Evolutionary conservation across 2,797 vertebrate genomes (phyloP).

Genomic region (Epinephelus coioides): DNA sequence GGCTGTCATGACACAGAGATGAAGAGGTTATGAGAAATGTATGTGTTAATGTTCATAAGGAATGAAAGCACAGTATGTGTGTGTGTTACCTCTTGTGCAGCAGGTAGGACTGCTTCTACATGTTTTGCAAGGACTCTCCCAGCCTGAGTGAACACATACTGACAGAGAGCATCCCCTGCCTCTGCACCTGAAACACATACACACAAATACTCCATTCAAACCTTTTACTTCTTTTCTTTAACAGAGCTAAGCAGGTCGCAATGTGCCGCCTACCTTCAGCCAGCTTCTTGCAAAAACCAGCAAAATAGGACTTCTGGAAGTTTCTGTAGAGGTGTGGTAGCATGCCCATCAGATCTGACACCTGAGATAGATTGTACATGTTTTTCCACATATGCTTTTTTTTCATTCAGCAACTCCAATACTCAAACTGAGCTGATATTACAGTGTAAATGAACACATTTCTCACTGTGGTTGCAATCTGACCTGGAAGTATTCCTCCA

Average conservation of each 20-base stretch:
- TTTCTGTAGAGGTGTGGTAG: conserved; percentile 92
- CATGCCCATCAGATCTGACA: conserved; percentile 90
- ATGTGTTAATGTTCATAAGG: not conserved
- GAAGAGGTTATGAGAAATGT: not conserved
- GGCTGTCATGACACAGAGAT: conserved; percentile 71
- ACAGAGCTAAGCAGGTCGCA: not conserved
- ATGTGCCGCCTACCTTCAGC: conserved; percentile 85
- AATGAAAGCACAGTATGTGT: not conserved
- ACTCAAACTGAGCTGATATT: not conserved
- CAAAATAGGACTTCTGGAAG: conserved; percentile 93
- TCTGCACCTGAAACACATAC: conserved; percentile 82
- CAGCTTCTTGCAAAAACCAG: conserved; percentile 91
- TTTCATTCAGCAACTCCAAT: not conserved
- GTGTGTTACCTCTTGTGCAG: conserved; percentile 85
- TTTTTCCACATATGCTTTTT: not conserved
- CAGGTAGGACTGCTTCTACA: conserved; percentile 88
- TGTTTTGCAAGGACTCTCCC: conserved; percentile 90
- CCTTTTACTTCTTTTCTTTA: not conserved
- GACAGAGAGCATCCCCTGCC: conserved; percentile 88
- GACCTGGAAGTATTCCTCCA: conserved; percentile 94
- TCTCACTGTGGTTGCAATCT: not conserved
- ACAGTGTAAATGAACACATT: not conserved
- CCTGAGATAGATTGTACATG: conserved; percentile 73
- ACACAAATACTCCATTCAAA: not conserved
- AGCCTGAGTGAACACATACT: conserved; percentile 85